Percentiles rank a stretch among this genome's conserved stretches.
Conservation (phyloP, 2,888 invertebrate species). For the Phymatocera aterrima region DNA sequence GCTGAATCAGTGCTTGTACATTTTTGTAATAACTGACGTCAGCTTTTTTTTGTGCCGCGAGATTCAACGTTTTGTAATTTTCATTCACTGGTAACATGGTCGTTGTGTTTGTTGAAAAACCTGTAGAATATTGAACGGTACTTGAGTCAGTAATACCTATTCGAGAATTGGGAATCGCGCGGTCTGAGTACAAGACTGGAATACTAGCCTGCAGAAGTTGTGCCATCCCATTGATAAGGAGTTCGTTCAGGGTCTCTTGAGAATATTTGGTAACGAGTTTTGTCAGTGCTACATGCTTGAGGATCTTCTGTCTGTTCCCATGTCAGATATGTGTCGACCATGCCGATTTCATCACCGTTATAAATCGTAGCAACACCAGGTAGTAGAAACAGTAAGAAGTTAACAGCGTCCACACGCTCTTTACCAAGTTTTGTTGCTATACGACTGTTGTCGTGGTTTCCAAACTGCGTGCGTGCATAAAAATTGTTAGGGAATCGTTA, state of each 20-base stretch:
- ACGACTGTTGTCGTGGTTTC: slow-evolving; percentile 70
- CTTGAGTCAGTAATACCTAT: neutral
- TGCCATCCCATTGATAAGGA: slow-evolving; percentile 87
- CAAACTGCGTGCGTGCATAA: slow-evolving; percentile 56
- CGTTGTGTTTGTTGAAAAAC: slow-evolving; percentile 77
- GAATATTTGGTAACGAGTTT: slow-evolving; percentile 77
- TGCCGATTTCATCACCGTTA: slow-evolving; percentile 36
- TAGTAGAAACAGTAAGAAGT: neutral
- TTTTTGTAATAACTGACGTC: slow-evolving; percentile 78
- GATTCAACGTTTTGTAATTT: slow-evolving; percentile 79
- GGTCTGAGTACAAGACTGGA: too few relatives aligned
- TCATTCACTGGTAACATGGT: slow-evolving; percentile 85
- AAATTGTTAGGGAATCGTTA: neutral
- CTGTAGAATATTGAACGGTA: slow-evolving; percentile 61
- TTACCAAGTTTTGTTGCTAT: slow-evolving; percentile 50
- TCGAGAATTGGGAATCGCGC: neutral
- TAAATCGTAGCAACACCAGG: slow-evolving; percentile 28
- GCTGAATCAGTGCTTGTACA: neutral
- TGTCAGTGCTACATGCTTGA: slow-evolving; percentile 78
- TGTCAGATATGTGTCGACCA: slow-evolving; percentile 69
- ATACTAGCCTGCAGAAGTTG: slow-evolving; percentile 78
- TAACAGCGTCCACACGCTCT: neutral
- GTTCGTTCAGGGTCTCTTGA: slow-evolving; percentile 87
- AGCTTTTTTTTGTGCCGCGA: slow-evolving; percentile 75
- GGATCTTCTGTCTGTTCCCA: slow-evolving; percentile 81